Evolutionary conservation across 2,797 vertebrate genomes (phyloP).

Genomic region (Podarcis siculus): DNA sequence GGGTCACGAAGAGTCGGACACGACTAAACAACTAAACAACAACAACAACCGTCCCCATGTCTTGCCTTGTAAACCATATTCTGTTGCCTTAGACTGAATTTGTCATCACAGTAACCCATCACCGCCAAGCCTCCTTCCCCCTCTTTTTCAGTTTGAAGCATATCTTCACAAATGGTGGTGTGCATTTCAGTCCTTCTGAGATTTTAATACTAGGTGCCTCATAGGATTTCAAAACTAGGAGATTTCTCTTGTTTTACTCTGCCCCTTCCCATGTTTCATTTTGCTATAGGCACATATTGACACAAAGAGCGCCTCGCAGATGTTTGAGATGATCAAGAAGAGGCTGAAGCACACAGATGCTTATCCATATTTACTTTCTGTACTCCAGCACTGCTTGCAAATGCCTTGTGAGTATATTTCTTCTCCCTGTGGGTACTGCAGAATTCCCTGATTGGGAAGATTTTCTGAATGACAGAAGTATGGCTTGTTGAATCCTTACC

Average conservation of each 20-base stretch:
- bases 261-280: slow-evolving; percentile 1
- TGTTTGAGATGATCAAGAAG: slow-evolving; percentile 97
- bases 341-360: slow-evolving; percentile 93
- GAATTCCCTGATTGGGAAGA: not conserved
- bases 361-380: slow-evolving; percentile 96
- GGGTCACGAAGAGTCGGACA: too few species aligned
- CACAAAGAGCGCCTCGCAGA: slow-evolving; percentile 94
- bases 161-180: not conserved
- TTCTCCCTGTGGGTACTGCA: not conserved
- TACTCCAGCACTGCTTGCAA: slow-evolving; percentile 96
- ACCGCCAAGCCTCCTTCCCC: too few species aligned
- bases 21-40: too few species aligned
- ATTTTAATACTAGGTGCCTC: not conserved
- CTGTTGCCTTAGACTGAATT: not conserved
- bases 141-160: slow-evolving; percentile 20
- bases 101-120: not conserved
- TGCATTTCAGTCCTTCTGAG: not conserved
- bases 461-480: not conserved
- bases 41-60: too few species aligned
- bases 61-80: too few species aligned
- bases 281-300: slow-evolving; percentile 88
- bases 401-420: slow-evolving; percentile 90
- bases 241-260: slow-evolving; percentile 16
- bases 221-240: not conserved
- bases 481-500: not conserved